A percentile compares a stretch with the other conserved stretches of the same genome.
Evolutionary conservation across 2,797 vertebrate species (phyloP).

Genomic region (Dipus sagitta): DNA sequence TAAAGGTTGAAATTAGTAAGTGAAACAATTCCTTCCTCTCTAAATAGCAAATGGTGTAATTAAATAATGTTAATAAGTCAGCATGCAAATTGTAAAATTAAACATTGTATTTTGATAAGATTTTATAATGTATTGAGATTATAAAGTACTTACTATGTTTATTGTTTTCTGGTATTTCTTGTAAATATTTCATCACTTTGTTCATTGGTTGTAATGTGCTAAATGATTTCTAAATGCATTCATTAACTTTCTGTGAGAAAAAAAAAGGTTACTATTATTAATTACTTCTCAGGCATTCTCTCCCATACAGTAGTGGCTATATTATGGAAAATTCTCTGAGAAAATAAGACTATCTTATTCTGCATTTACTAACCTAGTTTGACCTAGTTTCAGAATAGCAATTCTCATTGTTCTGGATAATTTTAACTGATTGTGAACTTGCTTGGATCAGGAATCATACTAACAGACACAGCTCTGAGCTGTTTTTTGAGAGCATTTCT

Average conservation of each 20-base stretch:
- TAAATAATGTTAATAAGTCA: constrained; percentile 69
- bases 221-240: constrained; percentile 85
- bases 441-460: no score
- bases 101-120: constrained; percentile 66
- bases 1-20: constrained; percentile 61
- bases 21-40: constrained; percentile 40
- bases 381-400: not conserved
- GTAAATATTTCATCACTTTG: constrained; percentile 81
- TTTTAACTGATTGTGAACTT: not conserved
- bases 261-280: constrained; percentile 28
- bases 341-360: not conserved
- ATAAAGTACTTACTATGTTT: constrained; percentile 80
- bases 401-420: not conserved
- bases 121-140: constrained; percentile 82
- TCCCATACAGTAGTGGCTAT: not conserved
- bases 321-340: not conserved
- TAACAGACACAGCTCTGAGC: no score
- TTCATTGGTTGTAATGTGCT: constrained; percentile 82
- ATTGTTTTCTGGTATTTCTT: constrained; percentile 78
- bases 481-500: no score
- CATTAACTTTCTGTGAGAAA: constrained; percentile 71
- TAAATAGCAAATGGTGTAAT: constrained; percentile 59
- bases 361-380: not conserved
- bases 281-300: constrained; percentile 44
- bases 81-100: constrained; percentile 59